These are phyloP conservation scores for Albula goreensis DNA, from an alignment of 2,113 vertebrate genomes.

Conservation along the genomic window DNA sequence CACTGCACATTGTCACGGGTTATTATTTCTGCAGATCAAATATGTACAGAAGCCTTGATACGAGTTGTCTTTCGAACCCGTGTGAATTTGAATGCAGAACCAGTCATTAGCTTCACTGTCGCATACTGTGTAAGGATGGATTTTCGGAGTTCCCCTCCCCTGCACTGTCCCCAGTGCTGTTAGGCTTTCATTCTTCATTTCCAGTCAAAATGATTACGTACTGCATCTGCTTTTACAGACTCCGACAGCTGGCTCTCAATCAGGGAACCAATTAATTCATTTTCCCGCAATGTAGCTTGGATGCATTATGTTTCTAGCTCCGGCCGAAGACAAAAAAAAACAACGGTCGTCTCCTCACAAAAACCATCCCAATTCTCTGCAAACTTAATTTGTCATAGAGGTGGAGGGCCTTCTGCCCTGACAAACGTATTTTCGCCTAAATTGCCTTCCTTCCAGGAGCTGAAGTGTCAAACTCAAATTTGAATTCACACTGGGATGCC, in stretches of 20 bases:
- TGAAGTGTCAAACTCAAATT: not conserved
- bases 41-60: not conserved
- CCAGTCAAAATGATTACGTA: not conserved
- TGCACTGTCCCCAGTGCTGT: not conserved
- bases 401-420: not conserved
- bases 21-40: not conserved
- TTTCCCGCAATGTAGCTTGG: not conserved
- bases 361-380: slow-evolving; percentile 19
- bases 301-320: slow-evolving; percentile 21
- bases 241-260: not conserved
- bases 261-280: not conserved
- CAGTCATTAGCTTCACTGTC: not conserved
- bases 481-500: not conserved
- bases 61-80: not conserved
- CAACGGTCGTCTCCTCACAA: not conserved
- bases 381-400: slow-evolving; percentile 24
- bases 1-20: not conserved
- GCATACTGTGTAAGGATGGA: not conserved
- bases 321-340: not conserved
- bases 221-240: not conserved
- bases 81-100: not conserved
- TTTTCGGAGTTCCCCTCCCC: not conserved
- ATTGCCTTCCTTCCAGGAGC: slow-evolving; percentile 12
- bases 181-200: not conserved
- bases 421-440: slow-evolving; percentile 19